Base-by-base conservation (phyloP, 2,113 vertebrate species). In the Sapayoa aenigma region DNA sequence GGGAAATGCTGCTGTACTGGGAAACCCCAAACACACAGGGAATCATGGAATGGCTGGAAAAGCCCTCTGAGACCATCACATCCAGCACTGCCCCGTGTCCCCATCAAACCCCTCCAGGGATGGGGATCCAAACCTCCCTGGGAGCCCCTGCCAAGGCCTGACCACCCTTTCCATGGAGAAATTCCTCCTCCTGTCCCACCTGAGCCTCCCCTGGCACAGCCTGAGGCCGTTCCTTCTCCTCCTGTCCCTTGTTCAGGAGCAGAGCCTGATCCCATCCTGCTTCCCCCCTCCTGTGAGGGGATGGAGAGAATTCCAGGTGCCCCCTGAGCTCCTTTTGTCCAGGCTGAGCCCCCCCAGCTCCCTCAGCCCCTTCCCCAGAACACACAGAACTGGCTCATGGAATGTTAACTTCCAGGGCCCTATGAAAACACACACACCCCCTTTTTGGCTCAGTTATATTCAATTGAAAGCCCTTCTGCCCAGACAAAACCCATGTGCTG, bases 11-110 rank as follows among this genome's bases (percentile, higher is more conserved):
- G 24, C 78, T 49, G 31, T 14, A 5, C 22, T 35, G 46, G 7
- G 15, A 11, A n/a, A 67, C 10, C 22, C 46, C 5, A 1, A 31
- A 24, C 3, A 6, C 2, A 6, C 3, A 10, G 41, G 30, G 18
- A 9, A 49, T 31, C 3, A 10, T 3, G 63, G 55, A 12, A 55
- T 9, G 47, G n/a, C 25, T 31, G 71, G 62, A 41, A 83, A 75
- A 68, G 20, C 11, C 13, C 33, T 60, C 62, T 5, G 1, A 15
- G 46, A 15, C 11, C 39, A 5, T 9, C 4, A n/a, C n/a, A n/a
- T n/a, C 27, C 27, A 37, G 46, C 53, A 19, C 62, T 65, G 62
- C 13, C 62, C 17, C 5, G 14, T 6, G 67, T n/a, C n/a, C n/a
- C n/a, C n/a, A n/a, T n/a, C n/a, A n/a, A 23, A 75, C 17, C 31